Percentiles rank a stretch among this genome's conserved stretches.
phyloP scores from a whole-genome alignment of 2,113 vertebrate species.

The Sorex araneus region DNA sequence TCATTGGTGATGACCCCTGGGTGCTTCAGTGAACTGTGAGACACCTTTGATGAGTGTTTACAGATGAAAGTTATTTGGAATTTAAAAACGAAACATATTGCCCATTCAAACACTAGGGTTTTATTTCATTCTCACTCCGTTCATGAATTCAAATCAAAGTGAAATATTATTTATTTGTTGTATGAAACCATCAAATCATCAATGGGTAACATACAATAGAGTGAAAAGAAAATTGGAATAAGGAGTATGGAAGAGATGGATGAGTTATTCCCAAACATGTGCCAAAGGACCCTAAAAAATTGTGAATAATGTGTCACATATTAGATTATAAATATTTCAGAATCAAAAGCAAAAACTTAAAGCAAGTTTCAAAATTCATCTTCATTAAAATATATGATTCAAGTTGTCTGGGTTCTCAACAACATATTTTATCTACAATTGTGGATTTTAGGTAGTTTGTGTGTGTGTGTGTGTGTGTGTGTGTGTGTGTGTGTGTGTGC shows the following conservation, averaged over 20 bases:
- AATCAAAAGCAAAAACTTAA: conserved; percentile 19
- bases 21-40: conserved; percentile 64
- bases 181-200: not conserved
- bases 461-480: too few species aligned
- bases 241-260: not conserved
- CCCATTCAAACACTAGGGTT: conserved; percentile 49
- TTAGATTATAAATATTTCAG: not conserved
- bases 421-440: not conserved
- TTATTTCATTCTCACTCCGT: conserved; percentile 55
- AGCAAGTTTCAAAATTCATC: conserved; percentile 18
- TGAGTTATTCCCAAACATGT: not conserved
- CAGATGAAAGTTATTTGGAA: conserved; percentile 61
- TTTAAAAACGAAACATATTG: conserved; percentile 60
- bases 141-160: conserved; percentile 62
- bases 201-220: not conserved
- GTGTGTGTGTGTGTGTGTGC: too few species aligned
- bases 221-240: conserved; percentile 11
- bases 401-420: not conserved
- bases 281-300: not conserved
- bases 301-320: not conserved
- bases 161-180: not conserved
- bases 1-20: conserved; percentile 56
- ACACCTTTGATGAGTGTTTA: conserved; percentile 51
- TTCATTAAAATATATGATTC: not conserved
- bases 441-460: too few species aligned